These are phyloP conservation scores for Lithobates sylvaticus DNA, from an alignment of 2,797 vertebrate species.

Conservation along the genomic window DNA sequence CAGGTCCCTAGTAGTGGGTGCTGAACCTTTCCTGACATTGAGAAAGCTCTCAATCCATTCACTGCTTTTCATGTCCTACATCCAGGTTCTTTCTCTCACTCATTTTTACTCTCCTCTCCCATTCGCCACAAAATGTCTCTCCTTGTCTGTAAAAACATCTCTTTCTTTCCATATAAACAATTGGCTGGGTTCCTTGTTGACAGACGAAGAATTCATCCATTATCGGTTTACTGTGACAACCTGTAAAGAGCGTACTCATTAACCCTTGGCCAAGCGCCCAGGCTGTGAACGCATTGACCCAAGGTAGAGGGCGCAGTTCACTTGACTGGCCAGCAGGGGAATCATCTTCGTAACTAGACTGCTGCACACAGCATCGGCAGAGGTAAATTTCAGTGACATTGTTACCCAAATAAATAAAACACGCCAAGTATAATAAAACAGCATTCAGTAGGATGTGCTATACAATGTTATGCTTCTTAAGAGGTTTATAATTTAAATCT, in stretches of 20 bases:
- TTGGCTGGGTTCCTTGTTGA: slow-evolving; percentile 25
- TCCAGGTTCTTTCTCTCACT: not conserved
- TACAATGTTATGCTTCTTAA: no score
- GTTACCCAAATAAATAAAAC: no score
- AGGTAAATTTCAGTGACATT: no score
- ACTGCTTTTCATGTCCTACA: not conserved
- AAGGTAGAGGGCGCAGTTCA: not conserved
- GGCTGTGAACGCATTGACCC: slow-evolving; percentile 52
- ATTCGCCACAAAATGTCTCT: not conserved
- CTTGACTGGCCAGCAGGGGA: slow-evolving; percentile 13
- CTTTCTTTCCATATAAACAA: not conserved
- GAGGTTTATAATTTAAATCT: no score
- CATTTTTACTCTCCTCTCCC: not conserved
- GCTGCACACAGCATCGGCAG: not conserved
- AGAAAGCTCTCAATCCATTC: not conserved
- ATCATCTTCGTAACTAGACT: not conserved
- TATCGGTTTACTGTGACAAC: slow-evolving; percentile 44
- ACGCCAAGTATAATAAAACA: not conserved
- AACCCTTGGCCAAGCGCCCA: slow-evolving; percentile 21
- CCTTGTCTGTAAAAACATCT: not conserved
- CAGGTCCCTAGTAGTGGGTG: not conserved
- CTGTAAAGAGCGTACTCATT: slow-evolving; percentile 33
- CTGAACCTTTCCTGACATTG: not conserved
- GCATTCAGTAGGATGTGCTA: not conserved
- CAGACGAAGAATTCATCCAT: slow-evolving; percentile 23